Base-by-base conservation (phyloP, 2,888 invertebrate genomes). In the Horisme vitalbata region DNA sequence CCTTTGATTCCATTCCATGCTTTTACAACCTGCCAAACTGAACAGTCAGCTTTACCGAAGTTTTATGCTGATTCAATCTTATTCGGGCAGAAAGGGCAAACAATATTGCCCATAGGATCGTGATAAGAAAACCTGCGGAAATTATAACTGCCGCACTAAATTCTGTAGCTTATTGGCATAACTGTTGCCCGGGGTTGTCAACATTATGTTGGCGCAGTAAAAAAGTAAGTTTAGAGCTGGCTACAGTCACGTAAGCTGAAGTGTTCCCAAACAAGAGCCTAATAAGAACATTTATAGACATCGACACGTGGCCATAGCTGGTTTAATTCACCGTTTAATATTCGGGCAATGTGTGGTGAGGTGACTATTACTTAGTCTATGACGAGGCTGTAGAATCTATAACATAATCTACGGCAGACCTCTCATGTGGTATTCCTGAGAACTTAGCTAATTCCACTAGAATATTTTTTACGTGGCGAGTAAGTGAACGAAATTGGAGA, bases 271-370 rank as follows among this genome's bases (percentile, higher is more conserved):
- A 61, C 67, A 65, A 76, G 68, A 62, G 58, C 66, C 65, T 76
- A 77, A 79, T 79, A 78, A 71, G 77, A 71, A 69, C 79, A 77
- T 83, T 79, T 79, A 78, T 75, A 76, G 68, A 69, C 74, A 71
- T 74, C 59, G 72, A 66, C 59, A 63, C 74, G 71, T 76, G 79
- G 71, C 73, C 52, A 55, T 34, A 44, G 15, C 36, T 72, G 70
- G 69, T 76, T 69, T 79, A 83, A 83, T 82, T 80, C 68, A 68
- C 70, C 75, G 79, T 80, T 84, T 85, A 82, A 83, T 84, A 86
- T 85, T 84, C 86, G 74, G 65, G 51, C 76, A 70, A 75, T 80
- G 80, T 80, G 71, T 78, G 65, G 65, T 64, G 57, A 31, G 30
- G 9, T 9, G 31, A 35, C 38, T 44, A 34, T 80, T 80, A 71